Percentiles rank a stretch among this genome's conserved stretches.
phyloP scores from a whole-genome alignment of 2,888 invertebrate species.

The Urechis unicinctus region DNA sequence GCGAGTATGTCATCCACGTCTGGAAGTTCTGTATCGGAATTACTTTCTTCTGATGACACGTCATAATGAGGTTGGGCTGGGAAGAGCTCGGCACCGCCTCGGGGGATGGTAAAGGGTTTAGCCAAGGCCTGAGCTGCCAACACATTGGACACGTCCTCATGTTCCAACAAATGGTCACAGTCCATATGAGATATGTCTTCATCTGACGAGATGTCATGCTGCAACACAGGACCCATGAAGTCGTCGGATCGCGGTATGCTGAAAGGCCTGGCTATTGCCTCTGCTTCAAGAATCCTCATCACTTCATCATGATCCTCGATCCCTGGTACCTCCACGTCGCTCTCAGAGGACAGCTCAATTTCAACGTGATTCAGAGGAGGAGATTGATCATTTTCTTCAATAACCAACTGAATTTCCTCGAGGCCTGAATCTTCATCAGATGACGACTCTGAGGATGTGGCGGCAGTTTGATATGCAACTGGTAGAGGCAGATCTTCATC shows the following conservation, averaged over 20 bases:
- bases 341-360: neutral
- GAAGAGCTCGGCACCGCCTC: neutral
- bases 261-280: slow-evolving; percentile 4
- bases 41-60: slow-evolving; percentile 1
- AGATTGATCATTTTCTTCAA: slow-evolving; percentile 11
- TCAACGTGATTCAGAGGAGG: slow-evolving; percentile 7
- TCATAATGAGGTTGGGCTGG: slow-evolving; percentile 2
- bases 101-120: slow-evolving; percentile 3
- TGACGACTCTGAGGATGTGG: neutral
- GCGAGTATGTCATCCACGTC: neutral
- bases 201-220: slow-evolving; percentile 11
- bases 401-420: slow-evolving; percentile 1
- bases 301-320: neutral
- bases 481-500: neutral
- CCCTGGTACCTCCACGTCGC: neutral
- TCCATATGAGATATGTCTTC: slow-evolving; percentile 5
- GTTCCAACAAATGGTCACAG: slow-evolving; percentile 3
- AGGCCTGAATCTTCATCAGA: neutral
- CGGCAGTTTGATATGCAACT: neutral
- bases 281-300: neutral
- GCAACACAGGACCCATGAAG: slow-evolving; percentile 1
- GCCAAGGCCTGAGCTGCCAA: neutral
- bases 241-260: neutral
- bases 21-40: neutral
- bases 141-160: neutral